These are phyloP conservation scores for Gadus macrocephalus DNA, from an alignment of 2,113 vertebrate species.

Conservation along the genomic window DNA sequence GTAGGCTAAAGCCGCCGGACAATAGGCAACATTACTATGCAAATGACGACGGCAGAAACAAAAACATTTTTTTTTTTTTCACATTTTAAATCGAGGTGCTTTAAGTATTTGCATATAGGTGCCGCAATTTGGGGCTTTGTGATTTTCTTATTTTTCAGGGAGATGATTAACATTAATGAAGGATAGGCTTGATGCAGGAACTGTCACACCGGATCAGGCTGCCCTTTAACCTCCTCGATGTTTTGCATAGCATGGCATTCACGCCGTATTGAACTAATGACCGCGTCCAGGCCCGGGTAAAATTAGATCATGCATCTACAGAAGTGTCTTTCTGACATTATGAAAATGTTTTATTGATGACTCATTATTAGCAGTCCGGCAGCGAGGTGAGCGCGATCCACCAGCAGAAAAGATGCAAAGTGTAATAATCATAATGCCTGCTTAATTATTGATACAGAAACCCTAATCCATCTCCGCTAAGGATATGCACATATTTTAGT, in stretches of 20 bases:
- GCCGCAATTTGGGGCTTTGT: conserved; percentile 30
- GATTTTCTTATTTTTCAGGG: conserved; percentile 44
- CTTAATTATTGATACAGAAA: conserved; percentile 77
- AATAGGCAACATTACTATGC: conserved; percentile 44
- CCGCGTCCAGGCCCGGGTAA: conserved; percentile 57
- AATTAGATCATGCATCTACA: conserved; percentile 67
- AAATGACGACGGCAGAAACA: conserved; percentile 47
- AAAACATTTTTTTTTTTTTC: conserved; percentile 44
- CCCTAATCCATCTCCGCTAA: conserved; percentile 71
- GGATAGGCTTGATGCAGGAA: conserved; percentile 52
- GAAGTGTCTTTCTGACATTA: conserved; percentile 73
- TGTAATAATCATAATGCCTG: conserved; percentile 76
- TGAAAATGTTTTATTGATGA: conserved; percentile 79
- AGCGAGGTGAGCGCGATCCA: conserved; percentile 70
- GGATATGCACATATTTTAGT: conserved; percentile 77
- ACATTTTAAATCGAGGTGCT: conserved; percentile 62
- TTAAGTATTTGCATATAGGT: conserved; percentile 64
- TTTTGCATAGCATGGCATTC: conserved; percentile 55
- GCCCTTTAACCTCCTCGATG: conserved; percentile 46
- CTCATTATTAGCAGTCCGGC: conserved; percentile 72
- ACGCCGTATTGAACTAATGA: conserved; percentile 70
- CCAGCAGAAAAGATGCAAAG: conserved; percentile 68
- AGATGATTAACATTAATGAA: conserved; percentile 71
- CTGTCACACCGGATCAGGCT: conserved; percentile 66
- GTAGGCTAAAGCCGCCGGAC: conserved; percentile 29